Base-by-base conservation (phyloP, 2,113 vertebrate genomes). In the Oreochromis tanganicae region DNA sequence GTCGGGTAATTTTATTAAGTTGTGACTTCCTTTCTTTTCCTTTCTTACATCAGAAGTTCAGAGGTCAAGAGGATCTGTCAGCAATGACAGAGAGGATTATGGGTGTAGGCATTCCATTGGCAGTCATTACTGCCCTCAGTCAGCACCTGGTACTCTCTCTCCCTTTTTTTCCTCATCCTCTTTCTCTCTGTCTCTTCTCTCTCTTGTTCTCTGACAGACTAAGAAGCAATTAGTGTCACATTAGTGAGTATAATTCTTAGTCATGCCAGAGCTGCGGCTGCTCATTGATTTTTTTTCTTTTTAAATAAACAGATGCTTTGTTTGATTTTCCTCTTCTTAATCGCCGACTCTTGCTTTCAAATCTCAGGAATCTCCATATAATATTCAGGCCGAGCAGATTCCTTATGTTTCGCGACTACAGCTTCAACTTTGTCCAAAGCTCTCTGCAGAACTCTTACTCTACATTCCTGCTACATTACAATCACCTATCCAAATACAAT, bases 11-110 rank as follows among this genome's bases (percentile, higher is more conserved):
- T 94, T 93, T 83, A 95, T 95, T 95, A 96, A 96, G 94, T 93
- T 95, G 95, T 93, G 92, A 94, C 94, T 95, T 96, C 94, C 95
- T 92, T 90, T 96, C 88, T 94, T 95, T 92, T 73, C 92, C 87
- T 95, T 92, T 89, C 90, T 92, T 94, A 95, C 94, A 94, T 94
- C 90, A 83, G 68, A 82, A 50, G 94, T 93, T 96, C 95, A 94
- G 92, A 95, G 96, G 95, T 96, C 96, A 97, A 97, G 96, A 96
- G 95, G 94, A 96, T 96, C 96, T 96, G 95, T 96, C 95, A 94
- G 93, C 92, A 17, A 91, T 93, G 94, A 96, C 95, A 96, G 93
- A 94, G 92, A 92, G 95, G 96, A 96, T 97, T 96, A 96, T 96
- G 94, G 95, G 94, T 93, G 92, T 92, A 95, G 95, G 94, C 95